Base-by-base conservation (phyloP, 2,113 vertebrate species). In the Malaclemys terrapin region DNA sequence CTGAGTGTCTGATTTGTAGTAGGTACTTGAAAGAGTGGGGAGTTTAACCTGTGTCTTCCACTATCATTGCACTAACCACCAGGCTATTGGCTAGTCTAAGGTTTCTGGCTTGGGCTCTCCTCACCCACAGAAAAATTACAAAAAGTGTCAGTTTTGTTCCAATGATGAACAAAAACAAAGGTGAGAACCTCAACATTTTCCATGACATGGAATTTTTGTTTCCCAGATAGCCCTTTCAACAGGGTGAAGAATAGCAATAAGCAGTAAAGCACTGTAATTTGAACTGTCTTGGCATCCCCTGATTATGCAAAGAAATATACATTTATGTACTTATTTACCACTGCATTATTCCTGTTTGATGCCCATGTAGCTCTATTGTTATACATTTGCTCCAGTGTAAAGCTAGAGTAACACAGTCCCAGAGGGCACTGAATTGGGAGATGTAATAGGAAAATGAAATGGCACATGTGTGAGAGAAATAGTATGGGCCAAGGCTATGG, bases 271-370 rank as follows among this genome's bases (percentile, higher is more conserved):
- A 12, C 17, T 81, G 72, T 52, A 75, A 47, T 95, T 96, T 80
- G 56, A 3, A 49, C 3, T 92, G 57, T 50, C 88, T 0, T 0
- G 19, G 47, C 59, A 31, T 83, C 90, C 47, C 47, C 31, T 17
- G 5, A 13, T 59, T 91, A 65, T 65, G 1, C 35, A 80, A 94
- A 94, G 22, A 19, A 93, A 89, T 45, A 27, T 56, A 86, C 92
- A 88, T 80, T 88, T 84, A 79, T 57, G 75, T 22, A 76, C 62
- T 45, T 75, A 96, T 89, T 92, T 95, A 93, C 93, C 49, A 85
- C 27, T 94, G 62, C 6, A 42, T 38, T 57, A n/a, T 31, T 75
- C 92, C 84, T 93, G 5, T 65, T 85, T 92, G 92, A 84, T 59
- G 57, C 62, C 45, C 14, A 17, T 47, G 3, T 84, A 24, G 38